Percentiles rank a stretch among this genome's conserved stretches.
These are phyloP conservation scores for Porites lobata DNA, from an alignment of 92 coral and sea anemone genomes.

Conservation along the genomic window DNA sequence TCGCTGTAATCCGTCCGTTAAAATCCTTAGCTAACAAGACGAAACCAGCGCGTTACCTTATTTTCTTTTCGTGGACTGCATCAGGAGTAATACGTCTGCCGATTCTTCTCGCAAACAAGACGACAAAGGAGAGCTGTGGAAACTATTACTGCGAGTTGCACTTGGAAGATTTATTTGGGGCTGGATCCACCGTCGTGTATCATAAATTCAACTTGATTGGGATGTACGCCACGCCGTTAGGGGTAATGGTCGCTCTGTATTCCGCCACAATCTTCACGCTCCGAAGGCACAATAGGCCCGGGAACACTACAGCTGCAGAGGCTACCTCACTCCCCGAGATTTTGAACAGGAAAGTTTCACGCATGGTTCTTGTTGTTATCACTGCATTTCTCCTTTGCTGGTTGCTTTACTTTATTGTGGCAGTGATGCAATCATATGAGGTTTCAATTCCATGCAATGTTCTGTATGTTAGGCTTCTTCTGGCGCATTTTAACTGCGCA, in stretches of 20 bases:
- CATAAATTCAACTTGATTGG: conserved; percentile 48
- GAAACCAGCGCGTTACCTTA: conserved; percentile 34
- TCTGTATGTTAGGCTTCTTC: conserved; percentile 58
- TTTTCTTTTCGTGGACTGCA: conserved; percentile 54
- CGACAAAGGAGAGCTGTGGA: background rate
- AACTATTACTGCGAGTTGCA: conserved; percentile 43
- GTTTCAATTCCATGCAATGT: conserved; percentile 61
- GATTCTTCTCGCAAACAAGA: conserved; percentile 43
- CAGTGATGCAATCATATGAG: conserved; percentile 52
- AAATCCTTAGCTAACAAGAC: conserved; percentile 27
- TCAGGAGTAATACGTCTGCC: conserved; percentile 68
- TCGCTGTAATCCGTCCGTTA: conserved; percentile 72
- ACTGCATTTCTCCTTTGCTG: conserved; percentile 70
- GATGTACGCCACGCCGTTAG: conserved; percentile 68
- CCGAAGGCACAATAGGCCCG: conserved; percentile 32
- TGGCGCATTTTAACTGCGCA: conserved; percentile 76
- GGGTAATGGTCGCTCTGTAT: conserved; percentile 52
- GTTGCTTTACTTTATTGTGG: conserved; percentile 71
- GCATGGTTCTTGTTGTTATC: conserved; percentile 71
- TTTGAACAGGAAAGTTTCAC: conserved; percentile 52
- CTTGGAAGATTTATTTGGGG: conserved; percentile 41
- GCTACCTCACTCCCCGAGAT: too few species aligned
- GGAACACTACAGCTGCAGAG: conserved; percentile 28
- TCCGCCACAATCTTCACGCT: conserved; percentile 60
- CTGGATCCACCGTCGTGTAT: conserved; percentile 62